Evolutionary conservation across 2,888 invertebrate species (phyloP).

Genomic region (Drosophila heteroneura): DNA sequence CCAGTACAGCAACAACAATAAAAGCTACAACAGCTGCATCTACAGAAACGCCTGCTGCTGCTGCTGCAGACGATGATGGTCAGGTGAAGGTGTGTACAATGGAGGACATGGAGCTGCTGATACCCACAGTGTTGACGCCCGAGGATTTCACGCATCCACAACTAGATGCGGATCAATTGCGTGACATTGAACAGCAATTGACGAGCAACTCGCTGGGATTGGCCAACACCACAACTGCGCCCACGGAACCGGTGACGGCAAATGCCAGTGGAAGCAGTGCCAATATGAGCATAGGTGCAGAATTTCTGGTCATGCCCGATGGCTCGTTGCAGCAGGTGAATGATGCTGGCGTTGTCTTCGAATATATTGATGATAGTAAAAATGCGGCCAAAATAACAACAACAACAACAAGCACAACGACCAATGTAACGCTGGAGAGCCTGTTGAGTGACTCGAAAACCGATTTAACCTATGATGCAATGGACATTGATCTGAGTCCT

Average conservation of each 20-base stretch:
- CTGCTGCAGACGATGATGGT: constrained; percentile 13
- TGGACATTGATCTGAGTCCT: constrained; percentile 72
- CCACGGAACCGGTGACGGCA: constrained; percentile 9
- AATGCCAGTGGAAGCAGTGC: constrained; percentile 4
- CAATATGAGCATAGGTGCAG: constrained; percentile 75
- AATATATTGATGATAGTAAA: constrained; percentile 76
- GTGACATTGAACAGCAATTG: constrained; percentile 63
- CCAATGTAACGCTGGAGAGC: constrained; percentile 48
- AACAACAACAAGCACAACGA: background rate
- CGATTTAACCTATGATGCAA: constrained; percentile 26
- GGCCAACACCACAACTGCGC: background rate
- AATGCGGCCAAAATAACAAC: background rate
- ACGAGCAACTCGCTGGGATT: background rate
- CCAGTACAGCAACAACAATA: background rate
- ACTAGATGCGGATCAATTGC: constrained; percentile 52
- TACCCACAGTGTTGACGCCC: constrained; percentile 68
- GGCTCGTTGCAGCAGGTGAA: constrained; percentile 78
- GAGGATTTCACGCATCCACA: constrained; percentile 61
- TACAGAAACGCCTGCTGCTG: background rate
- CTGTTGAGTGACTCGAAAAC: constrained; percentile 45
- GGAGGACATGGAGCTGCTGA: constrained; percentile 70
- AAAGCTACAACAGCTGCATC: background rate
- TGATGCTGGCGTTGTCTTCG: constrained; percentile 77
- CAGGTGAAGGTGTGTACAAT: constrained; percentile 63
- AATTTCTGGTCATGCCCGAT: constrained; percentile 79